These are phyloP conservation scores for Microcebus griseorufus DNA, from an alignment of 2,113 vertebrate genomes.

Conservation along the genomic window DNA sequence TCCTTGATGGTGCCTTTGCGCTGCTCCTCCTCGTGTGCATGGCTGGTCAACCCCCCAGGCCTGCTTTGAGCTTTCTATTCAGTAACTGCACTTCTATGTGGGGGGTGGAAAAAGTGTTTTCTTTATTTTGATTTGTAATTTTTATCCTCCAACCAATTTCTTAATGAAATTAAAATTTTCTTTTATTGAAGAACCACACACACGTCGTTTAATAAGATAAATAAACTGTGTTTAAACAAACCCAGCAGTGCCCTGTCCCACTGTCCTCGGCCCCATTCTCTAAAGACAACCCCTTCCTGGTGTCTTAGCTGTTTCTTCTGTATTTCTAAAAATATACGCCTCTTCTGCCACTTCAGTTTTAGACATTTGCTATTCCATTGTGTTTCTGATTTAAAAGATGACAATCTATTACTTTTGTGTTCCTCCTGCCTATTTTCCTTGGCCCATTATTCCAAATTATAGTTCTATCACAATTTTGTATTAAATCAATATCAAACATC, in stretches of 20 bases:
- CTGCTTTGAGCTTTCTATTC: background rate
- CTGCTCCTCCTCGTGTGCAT: fast-evolving
- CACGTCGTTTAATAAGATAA: background rate
- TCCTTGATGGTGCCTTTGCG: fast-evolving
- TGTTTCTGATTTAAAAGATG: background rate
- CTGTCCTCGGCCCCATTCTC: background rate
- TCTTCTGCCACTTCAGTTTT: background rate
- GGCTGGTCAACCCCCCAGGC: background rate
- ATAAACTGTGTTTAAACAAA: background rate
- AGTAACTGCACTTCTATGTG: background rate
- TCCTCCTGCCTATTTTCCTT: background rate
- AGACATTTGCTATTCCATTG: background rate
- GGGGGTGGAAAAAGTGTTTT: background rate
- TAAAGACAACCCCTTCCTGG: background rate
- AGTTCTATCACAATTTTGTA: background rate
- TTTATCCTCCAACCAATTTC: background rate
- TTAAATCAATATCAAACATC: background rate
- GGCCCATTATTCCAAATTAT: background rate
- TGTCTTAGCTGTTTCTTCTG: background rate
- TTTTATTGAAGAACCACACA: background rate
- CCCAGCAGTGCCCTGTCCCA: fast-evolving
- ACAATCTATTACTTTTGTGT: background rate
- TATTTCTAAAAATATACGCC: background rate
- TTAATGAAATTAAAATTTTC: background rate
- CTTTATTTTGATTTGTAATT: background rate